Evolutionary conservation across 64 coral and sea anemone genomes (phyloP).

Genomic region (Anthopleura sola): DNA sequence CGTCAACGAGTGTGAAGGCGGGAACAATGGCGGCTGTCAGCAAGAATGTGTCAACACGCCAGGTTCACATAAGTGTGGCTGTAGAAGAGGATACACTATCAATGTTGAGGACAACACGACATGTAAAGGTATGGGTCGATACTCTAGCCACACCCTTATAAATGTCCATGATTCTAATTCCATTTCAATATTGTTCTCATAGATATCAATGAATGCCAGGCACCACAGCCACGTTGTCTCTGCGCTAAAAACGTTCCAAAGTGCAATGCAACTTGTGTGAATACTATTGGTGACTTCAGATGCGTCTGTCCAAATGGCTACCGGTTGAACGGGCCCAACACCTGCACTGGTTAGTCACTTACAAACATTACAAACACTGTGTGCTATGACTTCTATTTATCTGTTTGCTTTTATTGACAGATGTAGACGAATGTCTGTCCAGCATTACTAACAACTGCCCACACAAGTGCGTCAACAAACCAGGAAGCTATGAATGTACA

Average conservation of each 20-base stretch:
- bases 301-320: conserved; percentile 1
- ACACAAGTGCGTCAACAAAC: conserved; percentile 5
- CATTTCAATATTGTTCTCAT: not conserved
- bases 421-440: conserved; percentile 8
- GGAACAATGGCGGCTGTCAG: conserved; percentile 33
- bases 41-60: conserved; percentile 22
- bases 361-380: not conserved
- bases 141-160: too few species aligned
- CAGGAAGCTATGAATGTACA: not conserved
- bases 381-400: not conserved
- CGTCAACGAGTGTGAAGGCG: conserved; percentile 30
- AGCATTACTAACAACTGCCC: not conserved
- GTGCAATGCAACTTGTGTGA: not conserved
- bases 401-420: not conserved
- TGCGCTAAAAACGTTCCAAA: not conserved
- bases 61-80: conserved; percentile 21
- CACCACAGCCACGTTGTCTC: not conserved
- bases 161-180: too few species aligned
- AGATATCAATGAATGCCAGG: conserved; percentile 7
- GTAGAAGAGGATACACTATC: not conserved
- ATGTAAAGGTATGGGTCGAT: not conserved
- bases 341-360: not conserved
- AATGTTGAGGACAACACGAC: not conserved
- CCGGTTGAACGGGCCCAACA: not conserved
- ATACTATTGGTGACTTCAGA: not conserved